These are phyloP conservation scores for Ranitomeya variabilis DNA, from an alignment of 2,113 vertebrate species.

Conservation along the genomic window DNA sequence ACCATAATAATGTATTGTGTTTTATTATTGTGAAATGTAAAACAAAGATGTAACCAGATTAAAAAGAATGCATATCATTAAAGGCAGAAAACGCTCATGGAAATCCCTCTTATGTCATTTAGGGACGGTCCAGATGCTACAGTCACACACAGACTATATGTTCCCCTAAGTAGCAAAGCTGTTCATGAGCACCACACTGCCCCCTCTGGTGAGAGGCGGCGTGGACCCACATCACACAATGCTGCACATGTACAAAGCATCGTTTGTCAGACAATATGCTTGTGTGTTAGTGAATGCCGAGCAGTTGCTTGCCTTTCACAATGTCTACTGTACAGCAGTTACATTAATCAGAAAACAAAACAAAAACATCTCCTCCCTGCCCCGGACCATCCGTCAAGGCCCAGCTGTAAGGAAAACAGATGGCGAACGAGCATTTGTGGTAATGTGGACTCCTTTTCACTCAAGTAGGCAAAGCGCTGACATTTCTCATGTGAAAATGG, in stretches of 20 bases:
- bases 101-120: slow-evolving; percentile 14
- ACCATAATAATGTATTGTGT: not conserved
- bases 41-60: not conserved
- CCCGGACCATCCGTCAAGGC: slow-evolving; percentile 75
- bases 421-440: slow-evolving; percentile 66
- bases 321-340: slow-evolving; percentile 58
- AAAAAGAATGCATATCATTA: not conserved
- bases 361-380: slow-evolving; percentile 65
- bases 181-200: slow-evolving; percentile 49
- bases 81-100: not conserved
- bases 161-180: not conserved
- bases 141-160: slow-evolving; percentile 43
- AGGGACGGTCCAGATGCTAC: slow-evolving; percentile 56
- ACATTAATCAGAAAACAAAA: slow-evolving; percentile 73
- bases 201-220: slow-evolving; percentile 59
- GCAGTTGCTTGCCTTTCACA: not conserved
- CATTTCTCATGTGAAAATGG: slow-evolving; percentile 64
- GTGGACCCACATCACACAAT: slow-evolving; percentile 36
- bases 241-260: slow-evolving; percentile 55
- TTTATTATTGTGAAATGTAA: not conserved
- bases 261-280: slow-evolving; percentile 64
- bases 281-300: slow-evolving; percentile 57
- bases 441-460: slow-evolving; percentile 62
- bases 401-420: slow-evolving; percentile 75
- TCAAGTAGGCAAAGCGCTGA: slow-evolving; percentile 63